phyloP scores from a whole-genome alignment of 2,113 vertebrate genomes.

The Origma solitaria region DNA sequence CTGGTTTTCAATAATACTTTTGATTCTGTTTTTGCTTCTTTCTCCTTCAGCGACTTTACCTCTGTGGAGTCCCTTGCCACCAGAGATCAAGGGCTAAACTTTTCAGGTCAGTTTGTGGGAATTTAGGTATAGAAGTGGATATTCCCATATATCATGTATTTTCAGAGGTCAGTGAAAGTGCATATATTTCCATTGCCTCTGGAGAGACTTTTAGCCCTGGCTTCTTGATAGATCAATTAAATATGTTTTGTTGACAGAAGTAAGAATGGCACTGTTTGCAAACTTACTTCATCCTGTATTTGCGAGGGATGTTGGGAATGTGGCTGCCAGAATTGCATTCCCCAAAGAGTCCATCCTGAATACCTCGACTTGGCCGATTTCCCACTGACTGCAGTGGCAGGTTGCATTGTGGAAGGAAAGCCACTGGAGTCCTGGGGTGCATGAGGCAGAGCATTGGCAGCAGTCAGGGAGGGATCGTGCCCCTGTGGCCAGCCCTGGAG shows the following conservation, averaged over 20 bases:
- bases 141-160: slow-evolving; percentile 12
- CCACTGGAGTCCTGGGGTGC: background rate
- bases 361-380: background rate
- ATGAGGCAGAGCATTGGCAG: background rate
- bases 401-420: background rate
- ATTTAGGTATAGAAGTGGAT: slow-evolving; percentile 23
- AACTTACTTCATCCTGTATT: background rate
- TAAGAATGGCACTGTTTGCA: background rate
- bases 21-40: background rate
- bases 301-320: background rate
- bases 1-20: background rate
- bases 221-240: slow-evolving; percentile 22
- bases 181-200: background rate
- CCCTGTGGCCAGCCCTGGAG: background rate
- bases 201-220: background rate
- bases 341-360: background rate
- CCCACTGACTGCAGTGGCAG: background rate
- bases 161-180: slow-evolving; percentile 31
- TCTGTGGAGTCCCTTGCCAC: background rate
- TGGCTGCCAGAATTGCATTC: background rate
- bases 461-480: background rate
- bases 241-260: background rate
- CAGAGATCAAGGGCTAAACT: slow-evolving; percentile 1
- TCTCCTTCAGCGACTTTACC: background rate
- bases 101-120: background rate